phyloP scores from a whole-genome alignment of 2,888 invertebrate genomes.

The Orgyia antiqua region DNA sequence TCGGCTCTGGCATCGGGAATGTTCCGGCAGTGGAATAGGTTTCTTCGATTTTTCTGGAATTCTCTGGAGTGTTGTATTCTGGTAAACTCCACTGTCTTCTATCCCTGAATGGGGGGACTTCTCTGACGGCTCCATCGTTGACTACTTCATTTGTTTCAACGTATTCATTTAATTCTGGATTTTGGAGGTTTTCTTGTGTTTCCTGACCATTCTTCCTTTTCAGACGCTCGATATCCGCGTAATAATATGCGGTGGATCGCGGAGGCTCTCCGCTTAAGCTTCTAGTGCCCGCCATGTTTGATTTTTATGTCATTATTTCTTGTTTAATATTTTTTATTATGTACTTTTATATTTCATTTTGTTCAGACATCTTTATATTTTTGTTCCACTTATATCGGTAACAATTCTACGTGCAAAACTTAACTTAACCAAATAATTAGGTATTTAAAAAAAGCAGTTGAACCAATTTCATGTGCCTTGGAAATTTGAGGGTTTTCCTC shows the following conservation, averaged over 20 bases:
- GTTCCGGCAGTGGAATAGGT: slow-evolving; percentile 72
- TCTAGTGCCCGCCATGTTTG: slow-evolving; percentile 47
- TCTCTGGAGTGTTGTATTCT: slow-evolving; percentile 53
- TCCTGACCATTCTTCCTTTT: slow-evolving; percentile 51
- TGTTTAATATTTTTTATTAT: slow-evolving; percentile 1
- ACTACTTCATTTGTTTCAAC: slow-evolving; percentile 52
- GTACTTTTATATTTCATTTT: not conserved
- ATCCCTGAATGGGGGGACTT: slow-evolving; percentile 56
- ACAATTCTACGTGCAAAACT: no score
- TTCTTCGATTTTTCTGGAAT: slow-evolving; percentile 44
- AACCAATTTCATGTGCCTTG: no score
- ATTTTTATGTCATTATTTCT: slow-evolving; percentile 25
- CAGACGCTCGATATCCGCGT: slow-evolving; percentile 77
- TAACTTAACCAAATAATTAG: no score
- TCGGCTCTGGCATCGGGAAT: slow-evolving; percentile 68
- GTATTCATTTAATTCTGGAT: slow-evolving; percentile 69
- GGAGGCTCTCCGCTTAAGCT: slow-evolving; percentile 74
- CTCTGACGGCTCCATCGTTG: slow-evolving; percentile 51
- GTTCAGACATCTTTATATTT: no score
- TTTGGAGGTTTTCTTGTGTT: slow-evolving; percentile 26
- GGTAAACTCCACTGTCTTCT: slow-evolving; percentile 49
- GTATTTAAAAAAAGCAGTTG: no score
- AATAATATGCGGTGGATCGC: slow-evolving; percentile 78
- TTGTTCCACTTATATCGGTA: no score
- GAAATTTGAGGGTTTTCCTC: no score